Evolutionary conservation across 2,113 vertebrate genomes (phyloP), one percentile per base, ranked within the genome.

Genomic region (Emydocephalus ijimae): DNA sequence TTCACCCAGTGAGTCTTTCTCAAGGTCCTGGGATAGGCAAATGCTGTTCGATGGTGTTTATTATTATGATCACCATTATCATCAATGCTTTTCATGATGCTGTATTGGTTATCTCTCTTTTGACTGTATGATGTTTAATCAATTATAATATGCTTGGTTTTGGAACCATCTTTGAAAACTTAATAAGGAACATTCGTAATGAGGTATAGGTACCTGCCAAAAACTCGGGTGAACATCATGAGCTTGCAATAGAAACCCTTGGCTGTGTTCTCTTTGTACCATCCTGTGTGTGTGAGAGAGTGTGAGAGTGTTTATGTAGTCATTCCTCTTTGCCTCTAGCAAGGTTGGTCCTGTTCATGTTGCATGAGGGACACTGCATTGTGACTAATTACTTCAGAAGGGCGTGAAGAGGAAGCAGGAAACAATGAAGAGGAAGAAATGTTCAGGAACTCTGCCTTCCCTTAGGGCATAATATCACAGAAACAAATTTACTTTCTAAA

Each of bases 381-480:
- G 95, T 95, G 97, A 97, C 96, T 98, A 97, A 98, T 98, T 74
- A 91, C 97, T 97, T 97, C 98, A 97, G 98, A 98, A 96, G 95
- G 97, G 98, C 98, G 96, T 98, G 98, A 98, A 98, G 98, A 98
- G 97, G 97, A 98, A 95, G 90, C 85, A 94, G 95, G 89, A 90
- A 95, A 94, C 85, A 92, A 89, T 89, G 6, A 96, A 89, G 93
- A 88, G 95, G 95, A 94, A 94, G 95, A 96, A 15, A 81, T 5
- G 52, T 96, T 92, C 93, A 95, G 89, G 69, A 90, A 61, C 23
- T 69, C 89, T 0, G 0, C 69, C 89, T 90, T 92, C 94, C 97
- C 50, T 39, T 94, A 89, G 96, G 96, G 94, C 69, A 86, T 54
- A 85, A 92, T 39, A 48, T 87, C 34, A 93, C 94, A 94, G 0